Conservation (phyloP, 2,113 vertebrate genomes). For the Panthera leo region DNA sequence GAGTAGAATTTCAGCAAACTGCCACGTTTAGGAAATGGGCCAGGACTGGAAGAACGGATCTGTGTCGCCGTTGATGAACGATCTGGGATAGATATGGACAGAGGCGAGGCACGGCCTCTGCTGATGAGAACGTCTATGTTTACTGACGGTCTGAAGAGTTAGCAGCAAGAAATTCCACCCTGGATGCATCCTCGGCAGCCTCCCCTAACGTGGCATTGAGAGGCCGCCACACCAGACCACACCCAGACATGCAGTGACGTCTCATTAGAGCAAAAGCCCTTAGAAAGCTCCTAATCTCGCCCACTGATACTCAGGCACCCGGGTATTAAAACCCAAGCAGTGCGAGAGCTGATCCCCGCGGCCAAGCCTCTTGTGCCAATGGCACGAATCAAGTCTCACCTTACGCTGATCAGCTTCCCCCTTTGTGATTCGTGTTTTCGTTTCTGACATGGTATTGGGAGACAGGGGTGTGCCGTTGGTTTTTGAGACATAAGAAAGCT, state of each 20-base stretch:
- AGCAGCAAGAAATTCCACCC: neutral
- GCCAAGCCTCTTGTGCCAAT: neutral
- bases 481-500: conserved; percentile 11
- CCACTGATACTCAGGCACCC: neutral
- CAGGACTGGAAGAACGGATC: neutral
- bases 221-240: neutral
- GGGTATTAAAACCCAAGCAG: neutral
- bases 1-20: neutral
- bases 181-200: neutral
- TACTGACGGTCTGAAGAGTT: neutral
- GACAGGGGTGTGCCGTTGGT: neutral
- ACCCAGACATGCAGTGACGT: rapidly evolving
- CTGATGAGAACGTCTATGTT: neutral
- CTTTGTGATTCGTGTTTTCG: neutral
- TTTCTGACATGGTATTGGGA: conserved; percentile 33
- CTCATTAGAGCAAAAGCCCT: neutral
- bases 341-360: neutral
- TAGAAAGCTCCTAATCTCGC: neutral
- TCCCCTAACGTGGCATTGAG: neutral
- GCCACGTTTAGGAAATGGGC: neutral
- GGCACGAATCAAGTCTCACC: neutral
- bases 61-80: neutral
- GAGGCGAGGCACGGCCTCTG: neutral
- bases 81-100: neutral
- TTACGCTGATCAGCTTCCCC: neutral